Evolutionary conservation across 2,113 vertebrate genomes (phyloP).

Genomic region (Chamaetylas fuelleborni): DNA sequence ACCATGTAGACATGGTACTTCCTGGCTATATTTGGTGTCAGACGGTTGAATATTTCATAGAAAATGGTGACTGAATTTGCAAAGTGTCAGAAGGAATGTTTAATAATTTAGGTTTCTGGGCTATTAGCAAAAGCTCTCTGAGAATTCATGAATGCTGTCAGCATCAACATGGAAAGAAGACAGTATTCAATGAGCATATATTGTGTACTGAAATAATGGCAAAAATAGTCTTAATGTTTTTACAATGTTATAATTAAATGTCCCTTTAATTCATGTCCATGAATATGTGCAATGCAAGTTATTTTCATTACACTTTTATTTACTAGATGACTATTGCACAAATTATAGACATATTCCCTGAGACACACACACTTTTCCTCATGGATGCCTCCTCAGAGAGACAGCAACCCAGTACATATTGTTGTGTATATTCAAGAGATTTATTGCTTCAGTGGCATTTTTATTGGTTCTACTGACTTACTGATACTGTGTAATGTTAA

Average conservation of each 20-base stretch:
- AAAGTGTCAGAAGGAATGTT: not conserved
- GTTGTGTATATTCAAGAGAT: not conserved
- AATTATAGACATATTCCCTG: not conserved
- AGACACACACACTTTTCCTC: not conserved
- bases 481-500: not conserved
- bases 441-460: not conserved
- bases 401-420: not conserved
- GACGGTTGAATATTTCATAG: not conserved
- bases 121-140: not conserved
- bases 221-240: not conserved
- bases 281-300: not conserved
- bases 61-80: not conserved
- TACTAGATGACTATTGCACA: not conserved
- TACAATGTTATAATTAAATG: not conserved
- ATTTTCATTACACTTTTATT: not conserved
- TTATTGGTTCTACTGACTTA: not conserved
- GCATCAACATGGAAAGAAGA: not conserved
- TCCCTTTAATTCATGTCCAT: not conserved
- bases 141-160: not conserved
- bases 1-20: not conserved
- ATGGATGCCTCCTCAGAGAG: not conserved
- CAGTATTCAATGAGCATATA: not conserved
- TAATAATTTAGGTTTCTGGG: not conserved
- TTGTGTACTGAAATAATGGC: not conserved
- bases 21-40: not conserved